Conservation (phyloP, 2,113 vertebrate genomes). For the Psammodynastes pulverulentus region DNA sequence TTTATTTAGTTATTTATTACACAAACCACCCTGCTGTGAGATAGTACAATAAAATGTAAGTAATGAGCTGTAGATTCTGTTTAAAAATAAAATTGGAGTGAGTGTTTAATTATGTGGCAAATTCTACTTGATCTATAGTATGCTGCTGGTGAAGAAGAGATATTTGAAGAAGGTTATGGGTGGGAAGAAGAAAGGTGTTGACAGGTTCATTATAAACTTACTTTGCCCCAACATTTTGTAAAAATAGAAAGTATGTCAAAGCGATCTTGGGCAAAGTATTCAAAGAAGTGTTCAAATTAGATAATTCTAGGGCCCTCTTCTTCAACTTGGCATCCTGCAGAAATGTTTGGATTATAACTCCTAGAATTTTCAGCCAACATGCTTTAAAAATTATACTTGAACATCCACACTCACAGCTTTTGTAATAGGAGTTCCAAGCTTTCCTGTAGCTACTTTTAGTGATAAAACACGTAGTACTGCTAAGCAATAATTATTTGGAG, state of each 20-base stretch:
- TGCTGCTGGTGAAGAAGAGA: neutral
- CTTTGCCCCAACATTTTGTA: neutral
- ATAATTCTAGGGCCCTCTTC: neutral
- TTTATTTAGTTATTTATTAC: constrained; percentile 40
- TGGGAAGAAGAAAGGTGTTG: neutral
- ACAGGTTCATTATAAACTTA: neutral
- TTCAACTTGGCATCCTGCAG: neutral
- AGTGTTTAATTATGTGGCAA: constrained; percentile 22
- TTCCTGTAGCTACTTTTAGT: neutral
- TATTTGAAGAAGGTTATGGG: neutral
- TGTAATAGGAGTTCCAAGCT: neutral
- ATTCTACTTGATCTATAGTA: neutral
- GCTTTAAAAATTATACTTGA: neutral
- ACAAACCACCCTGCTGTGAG: constrained; percentile 50
- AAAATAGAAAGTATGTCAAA: neutral
- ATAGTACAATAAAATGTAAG: constrained; percentile 34
- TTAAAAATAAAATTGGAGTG: constrained; percentile 23
- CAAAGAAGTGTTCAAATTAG: neutral
- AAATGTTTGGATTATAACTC: neutral
- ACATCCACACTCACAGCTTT: neutral
- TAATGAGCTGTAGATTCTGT: constrained; percentile 22
- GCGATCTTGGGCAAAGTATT: neutral
- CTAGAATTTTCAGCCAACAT: neutral
- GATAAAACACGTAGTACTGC: neutral
- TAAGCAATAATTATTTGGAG: neutral